Evolutionary conservation across 2,888 invertebrate genomes (phyloP).

Genomic region (Formica aserva): DNA sequence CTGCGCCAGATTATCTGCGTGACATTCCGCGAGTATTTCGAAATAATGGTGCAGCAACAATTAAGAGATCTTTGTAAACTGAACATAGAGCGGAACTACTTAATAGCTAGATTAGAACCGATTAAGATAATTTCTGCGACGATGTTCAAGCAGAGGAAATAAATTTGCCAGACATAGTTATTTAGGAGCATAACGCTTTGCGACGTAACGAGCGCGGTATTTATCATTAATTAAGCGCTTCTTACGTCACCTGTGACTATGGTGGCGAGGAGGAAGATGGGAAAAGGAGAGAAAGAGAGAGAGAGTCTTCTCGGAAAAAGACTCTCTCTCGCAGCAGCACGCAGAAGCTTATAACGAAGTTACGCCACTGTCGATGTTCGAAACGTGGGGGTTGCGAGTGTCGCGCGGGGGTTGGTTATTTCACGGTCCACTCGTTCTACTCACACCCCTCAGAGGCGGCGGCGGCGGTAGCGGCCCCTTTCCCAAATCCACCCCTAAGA

Average conservation of each 20-base stretch:
- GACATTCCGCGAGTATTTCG: constrained; percentile 10
- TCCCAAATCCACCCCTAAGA: constrained; percentile 83
- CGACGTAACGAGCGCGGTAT: constrained; percentile 37
- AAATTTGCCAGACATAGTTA: constrained; percentile 37
- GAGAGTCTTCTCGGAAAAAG: not conserved
- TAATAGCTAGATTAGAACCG: constrained; percentile 50
- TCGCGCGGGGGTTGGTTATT: constrained; percentile 84
- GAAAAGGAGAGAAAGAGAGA: not conserved
- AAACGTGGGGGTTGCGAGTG: constrained; percentile 74
- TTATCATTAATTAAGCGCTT: constrained; percentile 49
- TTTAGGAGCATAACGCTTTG: constrained; percentile 26
- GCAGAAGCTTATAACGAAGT: constrained; percentile 69
- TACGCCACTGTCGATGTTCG: constrained; percentile 79
- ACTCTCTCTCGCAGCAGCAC: constrained; percentile 9
- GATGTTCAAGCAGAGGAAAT: constrained; percentile 41
- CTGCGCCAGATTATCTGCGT: not conserved
- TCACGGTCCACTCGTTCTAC: constrained; percentile 85
- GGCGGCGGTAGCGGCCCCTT: constrained; percentile 65
- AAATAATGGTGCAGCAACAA: constrained; percentile 19
- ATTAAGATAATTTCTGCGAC: constrained; percentile 49
- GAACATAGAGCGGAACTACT: constrained; percentile 26
- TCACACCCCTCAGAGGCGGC: constrained; percentile 81
- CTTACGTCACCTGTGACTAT: constrained; percentile 32
- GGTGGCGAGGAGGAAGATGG: not conserved
- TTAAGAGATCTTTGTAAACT: constrained; percentile 40